Evolutionary conservation across 2,797 vertebrate species (phyloP), one percentile per base, ranked within the genome.

Genomic region (Onychomys arenicola): DNA sequence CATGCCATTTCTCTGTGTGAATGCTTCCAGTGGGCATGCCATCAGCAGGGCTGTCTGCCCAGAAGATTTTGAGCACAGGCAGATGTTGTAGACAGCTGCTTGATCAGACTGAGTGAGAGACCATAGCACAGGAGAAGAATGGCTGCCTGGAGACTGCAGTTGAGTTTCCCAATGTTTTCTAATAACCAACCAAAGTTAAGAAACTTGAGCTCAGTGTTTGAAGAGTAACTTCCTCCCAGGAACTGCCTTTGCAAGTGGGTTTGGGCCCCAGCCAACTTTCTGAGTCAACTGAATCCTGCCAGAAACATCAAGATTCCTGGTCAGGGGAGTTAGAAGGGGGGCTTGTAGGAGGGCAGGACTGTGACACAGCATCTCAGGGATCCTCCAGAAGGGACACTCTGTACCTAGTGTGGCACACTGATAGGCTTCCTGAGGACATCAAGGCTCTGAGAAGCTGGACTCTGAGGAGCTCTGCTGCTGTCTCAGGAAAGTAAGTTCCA

Each of bases 171-270:
- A 40, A 0, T 52, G 49, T 91, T 89, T 95, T 93, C 87, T 88
- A 52, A 67, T 49, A 86, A 94, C 25, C 63, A 59, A 43, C 2
- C 25, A 2, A 37, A 13, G 25, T 87, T 57, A 76, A 29, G 19
- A 92, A 94, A 95, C 23, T 0, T 2, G 37, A 75, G 65, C 2
- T 90, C 52, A 55, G 37, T 32, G 8, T 16, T 32, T 61, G 63
- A 93, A 85, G 67, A 83, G 46, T 2, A 11, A 82, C 81, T 85
- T 97, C 82, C 86, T 91, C 59, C 76, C 90, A 91, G 95, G 49
- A 90, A 27, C 52, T 90, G 13, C 16, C 21, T 34, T 80, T 11
- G 52, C 37, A 71, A 3, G 12, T 69, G 76, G 52, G 67, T 82
- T 93, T 93, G 96, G 63, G 57, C 19, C 27, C 52, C 2, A 37